phyloP scores from a whole-genome alignment of 1,140 invertebrate genomes.

The Homarus americanus region DNA sequence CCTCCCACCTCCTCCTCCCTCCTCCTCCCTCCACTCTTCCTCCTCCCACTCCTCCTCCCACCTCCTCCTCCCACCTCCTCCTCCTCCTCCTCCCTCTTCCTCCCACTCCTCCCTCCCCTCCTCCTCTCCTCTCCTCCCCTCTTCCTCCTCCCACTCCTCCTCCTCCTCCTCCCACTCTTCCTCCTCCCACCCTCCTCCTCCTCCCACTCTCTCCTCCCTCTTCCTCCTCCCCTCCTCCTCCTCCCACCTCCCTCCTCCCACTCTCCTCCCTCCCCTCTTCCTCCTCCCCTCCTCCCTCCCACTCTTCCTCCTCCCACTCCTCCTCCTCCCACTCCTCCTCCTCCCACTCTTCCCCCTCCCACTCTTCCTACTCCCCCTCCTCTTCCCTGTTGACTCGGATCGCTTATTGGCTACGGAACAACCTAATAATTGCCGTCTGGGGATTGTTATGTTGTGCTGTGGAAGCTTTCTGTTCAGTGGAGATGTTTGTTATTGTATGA shows the following conservation, averaged over 20 bases:
- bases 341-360: no score
- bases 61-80: neutral
- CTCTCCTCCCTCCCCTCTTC: neutral
- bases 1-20: neutral
- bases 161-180: neutral
- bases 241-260: neutral
- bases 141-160: no score
- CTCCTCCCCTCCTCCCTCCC: neutral
- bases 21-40: no score
- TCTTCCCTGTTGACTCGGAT: no score
- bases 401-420: no score
- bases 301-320: neutral
- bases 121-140: neutral
- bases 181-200: neutral
- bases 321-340: neutral
- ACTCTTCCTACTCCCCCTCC: neutral
- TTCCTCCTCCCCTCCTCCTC: neutral
- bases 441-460: no score
- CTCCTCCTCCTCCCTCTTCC: neutral
- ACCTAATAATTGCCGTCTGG: no score
- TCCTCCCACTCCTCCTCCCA: neutral
- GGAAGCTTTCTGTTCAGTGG: no score
- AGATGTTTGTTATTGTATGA: no score
- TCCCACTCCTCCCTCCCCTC: neutral
- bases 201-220: neutral